These are phyloP conservation scores for Cinclus cinclus DNA, from an alignment of 2,113 vertebrate species.

Conservation along the genomic window DNA sequence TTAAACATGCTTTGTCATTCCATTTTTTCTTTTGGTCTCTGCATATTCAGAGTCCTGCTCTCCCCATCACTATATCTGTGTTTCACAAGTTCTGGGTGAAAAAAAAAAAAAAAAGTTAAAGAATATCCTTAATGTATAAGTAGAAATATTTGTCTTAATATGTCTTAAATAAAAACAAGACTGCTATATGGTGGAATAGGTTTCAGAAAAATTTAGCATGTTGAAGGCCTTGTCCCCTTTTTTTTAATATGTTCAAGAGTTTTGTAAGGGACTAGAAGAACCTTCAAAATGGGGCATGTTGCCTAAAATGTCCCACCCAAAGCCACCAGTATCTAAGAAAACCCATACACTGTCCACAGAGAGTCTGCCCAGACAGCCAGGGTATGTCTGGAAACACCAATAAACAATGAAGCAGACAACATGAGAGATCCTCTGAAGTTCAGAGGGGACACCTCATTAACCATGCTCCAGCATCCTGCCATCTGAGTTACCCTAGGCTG, in stretches of 20 bases:
- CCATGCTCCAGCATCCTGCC: background rate
- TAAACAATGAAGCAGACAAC: background rate
- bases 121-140: background rate
- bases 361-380: background rate
- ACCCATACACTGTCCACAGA: background rate
- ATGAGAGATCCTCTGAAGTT: background rate
- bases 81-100: background rate
- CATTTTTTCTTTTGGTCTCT: background rate
- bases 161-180: background rate
- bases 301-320: background rate
- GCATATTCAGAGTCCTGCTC: background rate
- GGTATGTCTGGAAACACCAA: background rate
- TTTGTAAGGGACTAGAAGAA: background rate
- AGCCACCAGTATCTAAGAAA: background rate
- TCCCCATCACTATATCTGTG: background rate
- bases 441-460: background rate
- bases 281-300: fast-evolving
- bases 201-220: background rate
- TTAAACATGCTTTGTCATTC: background rate
- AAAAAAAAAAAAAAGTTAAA: background rate
- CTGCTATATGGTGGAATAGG: background rate
- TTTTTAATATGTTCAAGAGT: background rate
- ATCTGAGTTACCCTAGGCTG: background rate
- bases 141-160: background rate
- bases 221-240: fast-evolving